Base-by-base conservation (phyloP, 2,113 vertebrate genomes). In the Carettochelys insculpta region DNA sequence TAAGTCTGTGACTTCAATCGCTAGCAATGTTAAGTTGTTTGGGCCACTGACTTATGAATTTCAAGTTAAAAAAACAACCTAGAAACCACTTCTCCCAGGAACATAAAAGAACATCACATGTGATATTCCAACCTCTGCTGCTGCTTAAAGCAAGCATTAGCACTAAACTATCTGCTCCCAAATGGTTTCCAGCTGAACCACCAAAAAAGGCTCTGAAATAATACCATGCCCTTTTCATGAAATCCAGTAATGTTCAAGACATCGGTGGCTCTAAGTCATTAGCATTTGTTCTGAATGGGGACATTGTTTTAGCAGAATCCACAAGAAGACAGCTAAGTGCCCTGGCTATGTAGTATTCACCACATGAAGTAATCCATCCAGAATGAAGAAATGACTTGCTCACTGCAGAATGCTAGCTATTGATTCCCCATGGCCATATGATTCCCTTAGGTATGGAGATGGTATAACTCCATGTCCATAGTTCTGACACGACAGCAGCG, bases 131-230 rank as follows among this genome's bases (percentile, higher is more conserved):
- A 73, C 34, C 34, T 65, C 4, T 47, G 65, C 68, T 51, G 80
- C n/a, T 0, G 2, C 77, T 56, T 61, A 25, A 54, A 50, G 80
- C 45, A 52, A 84, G 11, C 25, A 91, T 92, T 95, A 95, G 81
- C 88, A 94, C 92, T 93, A 94, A 90, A 92, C 95, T 94, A 94
- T 92, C 93, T 86, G 77, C 75, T 97, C 83, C 50, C 85, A 92
- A 90, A 95, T 95, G 88, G 96, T 95, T 96, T 95, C 87, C 95
- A 94, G 85, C 92, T 93, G 94, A 95, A 83, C 94, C 93, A 94
- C 43, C 52, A 92, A 45, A 95, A 89, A 95, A 92, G 86, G 34
- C 73, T 92, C 78, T 91, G 81, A 97, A 96, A 91, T n/a, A 27
- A 89, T 92, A 85, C 93, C 75, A 75, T 88, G 80, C 31, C 90